Conservation (phyloP, 2,888 invertebrate species). For the Omphaloscelis lunosa region DNA sequence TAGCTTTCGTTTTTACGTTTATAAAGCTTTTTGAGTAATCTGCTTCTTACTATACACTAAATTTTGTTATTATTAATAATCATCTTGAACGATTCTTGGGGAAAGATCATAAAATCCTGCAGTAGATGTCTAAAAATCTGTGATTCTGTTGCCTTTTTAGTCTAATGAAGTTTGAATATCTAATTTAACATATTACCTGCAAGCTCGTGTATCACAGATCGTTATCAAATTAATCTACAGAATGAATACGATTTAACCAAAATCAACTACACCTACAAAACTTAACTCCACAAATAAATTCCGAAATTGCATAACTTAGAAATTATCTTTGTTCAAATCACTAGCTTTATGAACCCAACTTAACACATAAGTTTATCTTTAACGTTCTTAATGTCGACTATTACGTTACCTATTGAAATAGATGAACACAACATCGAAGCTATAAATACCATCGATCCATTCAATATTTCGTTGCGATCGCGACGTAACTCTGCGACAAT, state of each 20-base stretch:
- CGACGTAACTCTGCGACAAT: slow-evolving; percentile 53
- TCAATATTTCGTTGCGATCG: slow-evolving; percentile 59
- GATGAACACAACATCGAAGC: slow-evolving; percentile 35
- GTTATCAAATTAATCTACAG: not conserved
- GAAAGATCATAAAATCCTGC: not conserved
- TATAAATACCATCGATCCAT: slow-evolving; percentile 57
- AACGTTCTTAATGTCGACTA: slow-evolving; percentile 27
- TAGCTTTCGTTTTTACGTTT: slow-evolving; percentile 28
- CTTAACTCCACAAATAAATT: slow-evolving; percentile 16
- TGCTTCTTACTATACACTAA: not conserved
- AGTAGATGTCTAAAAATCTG: not conserved
- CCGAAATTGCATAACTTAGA: slow-evolving; percentile 17
- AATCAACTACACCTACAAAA: slow-evolving; percentile 8
- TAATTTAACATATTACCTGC: not conserved
- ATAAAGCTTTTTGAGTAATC: not conserved
- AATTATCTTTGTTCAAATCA: slow-evolving; percentile 26
- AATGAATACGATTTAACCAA: not conserved
- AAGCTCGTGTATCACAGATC: not conserved
- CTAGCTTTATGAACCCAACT: slow-evolving; percentile 28
- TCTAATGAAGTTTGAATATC: not conserved
- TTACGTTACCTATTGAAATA: slow-evolving; percentile 42
- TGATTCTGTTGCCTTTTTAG: not conserved
- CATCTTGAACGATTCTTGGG: not conserved
- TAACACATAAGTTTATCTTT: slow-evolving; percentile 39
- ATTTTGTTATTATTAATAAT: not conserved